Evolutionary conservation across 2,797 vertebrate species (phyloP).

Genomic region (Lacerta bilineata): DNA sequence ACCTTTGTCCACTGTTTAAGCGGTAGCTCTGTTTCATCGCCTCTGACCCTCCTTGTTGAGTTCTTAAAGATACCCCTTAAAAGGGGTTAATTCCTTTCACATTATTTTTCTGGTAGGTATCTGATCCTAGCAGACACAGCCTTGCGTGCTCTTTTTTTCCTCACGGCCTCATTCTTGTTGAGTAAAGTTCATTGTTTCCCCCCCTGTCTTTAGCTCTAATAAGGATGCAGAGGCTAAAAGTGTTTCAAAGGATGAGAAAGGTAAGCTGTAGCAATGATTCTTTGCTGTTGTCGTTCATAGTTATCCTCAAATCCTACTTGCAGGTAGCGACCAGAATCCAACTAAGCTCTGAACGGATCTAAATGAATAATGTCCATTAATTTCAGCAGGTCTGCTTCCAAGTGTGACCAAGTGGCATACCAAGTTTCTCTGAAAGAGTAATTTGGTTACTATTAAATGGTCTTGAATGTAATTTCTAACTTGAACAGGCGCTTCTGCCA

Average conservation of each 20-base stretch:
- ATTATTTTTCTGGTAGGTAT: slow-evolving; percentile 79
- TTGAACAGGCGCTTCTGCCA: no score
- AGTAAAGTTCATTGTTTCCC: slow-evolving; percentile 60
- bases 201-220: slow-evolving; percentile 85
- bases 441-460: no score
- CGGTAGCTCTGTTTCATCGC: slow-evolving; percentile 62
- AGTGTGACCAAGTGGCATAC: no score
- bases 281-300: no score
- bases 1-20: slow-evolving; percentile 59
- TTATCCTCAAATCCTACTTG: no score
- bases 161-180: background rate
- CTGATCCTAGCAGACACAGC: slow-evolving; percentile 58
- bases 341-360: no score
- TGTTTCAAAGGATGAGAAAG: slow-evolving; percentile 91
- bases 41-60: slow-evolving; percentile 56
- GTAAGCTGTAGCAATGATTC: slow-evolving; percentile 74
- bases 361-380: no score
- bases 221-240: slow-evolving; percentile 87
- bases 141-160: slow-evolving; percentile 42
- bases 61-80: slow-evolving; percentile 56
- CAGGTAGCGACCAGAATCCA: no score
- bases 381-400: no score
- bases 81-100: slow-evolving; percentile 67
- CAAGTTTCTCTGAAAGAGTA: no score
- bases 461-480: no score